These are phyloP conservation scores for Allolobophora icterica DNA, from an alignment of 2,888 invertebrate species.

Conservation along the genomic window DNA sequence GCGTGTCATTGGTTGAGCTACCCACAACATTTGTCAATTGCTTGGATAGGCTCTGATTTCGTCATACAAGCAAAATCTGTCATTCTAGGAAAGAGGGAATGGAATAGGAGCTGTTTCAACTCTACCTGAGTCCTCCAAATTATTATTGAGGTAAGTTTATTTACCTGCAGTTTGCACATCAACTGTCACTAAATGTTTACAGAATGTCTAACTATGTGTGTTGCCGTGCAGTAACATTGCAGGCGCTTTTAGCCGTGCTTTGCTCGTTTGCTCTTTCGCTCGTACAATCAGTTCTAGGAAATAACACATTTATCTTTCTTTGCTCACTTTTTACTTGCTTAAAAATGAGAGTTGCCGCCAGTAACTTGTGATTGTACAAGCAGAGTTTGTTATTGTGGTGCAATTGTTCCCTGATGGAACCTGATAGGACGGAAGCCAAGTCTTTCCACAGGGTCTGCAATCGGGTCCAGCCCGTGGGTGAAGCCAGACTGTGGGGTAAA, in stretches of 20 bases:
- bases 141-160: not conserved
- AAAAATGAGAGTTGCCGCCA: not conserved
- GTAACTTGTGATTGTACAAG: not conserved
- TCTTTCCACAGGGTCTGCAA: not conserved
- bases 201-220: not conserved
- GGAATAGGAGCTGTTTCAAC: not conserved
- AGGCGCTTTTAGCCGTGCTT: too few species aligned
- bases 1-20: not conserved
- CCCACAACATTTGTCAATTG: not conserved
- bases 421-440: not conserved
- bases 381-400: not conserved
- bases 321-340: not conserved
- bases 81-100: not conserved
- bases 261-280: not conserved
- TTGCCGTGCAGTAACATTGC: not conserved
- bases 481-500: not conserved
- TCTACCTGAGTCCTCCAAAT: not conserved
- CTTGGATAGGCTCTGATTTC: not conserved
- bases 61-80: not conserved
- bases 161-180: not conserved
- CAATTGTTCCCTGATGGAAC: not conserved
- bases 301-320: not conserved
- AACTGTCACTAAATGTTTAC: not conserved
- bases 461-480: not conserved
- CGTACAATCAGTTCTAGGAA: too few species aligned